Conservation (phyloP, 2,797 vertebrate genomes). For the Tympanoctomys barrerae region DNA sequence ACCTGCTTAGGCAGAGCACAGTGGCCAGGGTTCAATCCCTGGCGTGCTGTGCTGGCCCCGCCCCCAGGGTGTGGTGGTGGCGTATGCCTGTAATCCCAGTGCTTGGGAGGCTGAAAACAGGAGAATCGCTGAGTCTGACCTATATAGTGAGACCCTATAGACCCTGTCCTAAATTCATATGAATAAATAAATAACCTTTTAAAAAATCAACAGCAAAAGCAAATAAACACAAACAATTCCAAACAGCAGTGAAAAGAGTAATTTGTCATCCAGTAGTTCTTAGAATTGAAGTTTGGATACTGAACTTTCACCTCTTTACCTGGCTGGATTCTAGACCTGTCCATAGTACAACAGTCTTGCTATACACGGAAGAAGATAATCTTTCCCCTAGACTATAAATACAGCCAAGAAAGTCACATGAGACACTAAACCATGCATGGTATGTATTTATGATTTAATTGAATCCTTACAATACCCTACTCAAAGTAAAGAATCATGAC, state of each 20-base stretch:
- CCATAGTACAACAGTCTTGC: neutral
- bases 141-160: no score
- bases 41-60: no score
- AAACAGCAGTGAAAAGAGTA: neutral
- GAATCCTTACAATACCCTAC: neutral
- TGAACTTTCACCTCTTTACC: neutral
- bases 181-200: neutral
- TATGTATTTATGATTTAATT: neutral
- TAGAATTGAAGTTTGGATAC: neutral
- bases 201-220: neutral
- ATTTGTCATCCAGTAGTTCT: neutral
- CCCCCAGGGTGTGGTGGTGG: no score
- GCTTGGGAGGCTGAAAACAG: no score
- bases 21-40: no score
- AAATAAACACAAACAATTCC: neutral
- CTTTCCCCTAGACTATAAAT: neutral
- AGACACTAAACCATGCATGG: neutral
- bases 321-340: neutral
- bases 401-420: neutral
- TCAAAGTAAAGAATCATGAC: neutral
- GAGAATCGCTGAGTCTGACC: no score
- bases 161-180: no score
- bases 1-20: no score
- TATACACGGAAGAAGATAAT: neutral
- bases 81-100: no score